Evolutionary conservation across 2,113 vertebrate genomes (phyloP), one percentile per base, ranked within the genome.

Genomic region (Carollia perspicillata): DNA sequence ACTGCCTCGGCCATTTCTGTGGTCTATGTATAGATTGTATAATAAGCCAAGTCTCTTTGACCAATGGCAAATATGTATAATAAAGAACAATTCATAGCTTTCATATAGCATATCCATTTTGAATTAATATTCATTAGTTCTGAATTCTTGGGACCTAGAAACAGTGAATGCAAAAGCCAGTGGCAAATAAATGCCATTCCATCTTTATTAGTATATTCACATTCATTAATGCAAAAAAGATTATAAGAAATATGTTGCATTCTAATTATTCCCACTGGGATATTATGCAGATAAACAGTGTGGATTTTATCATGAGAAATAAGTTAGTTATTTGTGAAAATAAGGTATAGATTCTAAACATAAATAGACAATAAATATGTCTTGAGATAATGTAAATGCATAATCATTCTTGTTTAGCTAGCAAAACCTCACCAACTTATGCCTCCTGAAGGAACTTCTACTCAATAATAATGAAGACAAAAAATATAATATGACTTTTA

Each of bases 71-170:
- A 84, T 18, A 51, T 68, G 75, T 28, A 83, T 92, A 79, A 79
- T 60, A 96, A 94, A 93, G 53, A 75, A 55, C 30, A 65, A 47
- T 72, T 42, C 1, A 89, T 83, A 92, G 81, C 11, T 96, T 96
- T 77, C 49, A 84, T 93, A 37, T 2, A 95, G 16, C 7, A 69
- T 96, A 42, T 95, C 94, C 95, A 92, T 87, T 95, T 90, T 84
- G 90, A 95, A 94, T 94, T 97, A 97, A 95, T 96, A 93, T 93
- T 93, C 71, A 97, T 92, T 96, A 93, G 1, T 89, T 86, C 77
- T 90, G 75, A 94, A 94, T 79, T 42, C 4, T 91, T 47, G 23
- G 37, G 11, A 86, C 18, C 18, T 89, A 68, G 69, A 80, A 92
- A 94, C 89, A 40, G 4, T 79, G 77, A 96, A 87, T 87, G 33